A percentile compares a stretch with the other conserved stretches of the same genome.
Evolutionary conservation across 1,140 invertebrate species (phyloP).

Genomic region (Trichonephila clavipes): DNA sequence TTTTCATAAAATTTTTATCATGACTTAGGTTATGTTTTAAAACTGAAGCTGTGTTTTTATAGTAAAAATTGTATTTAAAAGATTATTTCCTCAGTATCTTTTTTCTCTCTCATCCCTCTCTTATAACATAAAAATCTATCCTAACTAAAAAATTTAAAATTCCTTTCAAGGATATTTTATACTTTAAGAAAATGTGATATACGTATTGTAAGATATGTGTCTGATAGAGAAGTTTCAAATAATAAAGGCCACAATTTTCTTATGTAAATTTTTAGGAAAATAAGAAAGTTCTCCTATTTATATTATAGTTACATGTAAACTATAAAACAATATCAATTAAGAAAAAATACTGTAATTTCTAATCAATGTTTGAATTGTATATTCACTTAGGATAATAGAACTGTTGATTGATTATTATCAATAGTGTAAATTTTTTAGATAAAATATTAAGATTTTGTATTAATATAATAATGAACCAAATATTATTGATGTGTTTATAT

Average conservation of each 20-base stretch:
- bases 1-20: neutral
- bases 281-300: neutral
- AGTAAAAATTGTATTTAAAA: too few relatives aligned
- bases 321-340: neutral
- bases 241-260: neutral
- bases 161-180: too few relatives aligned
- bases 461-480: neutral
- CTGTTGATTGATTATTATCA: neutral
- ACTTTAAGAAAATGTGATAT: neutral
- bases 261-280: neutral
- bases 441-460: constrained; percentile 1
- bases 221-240: neutral
- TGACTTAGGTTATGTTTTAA: neutral
- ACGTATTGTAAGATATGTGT: neutral
- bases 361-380: neutral
- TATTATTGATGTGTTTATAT: constrained; percentile 8
- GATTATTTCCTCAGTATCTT: too few relatives aligned
- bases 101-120: too few relatives aligned
- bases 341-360: constrained; percentile 12
- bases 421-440: neutral
- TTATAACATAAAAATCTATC: too few relatives aligned
- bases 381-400: neutral
- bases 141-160: too few relatives aligned
- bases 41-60: too few relatives aligned
- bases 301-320: constrained; percentile 1